A percentile compares a stretch with the other conserved stretches of the same genome.
Evolutionary conservation across 2,888 invertebrate species (phyloP).

Genomic region (Zeuzera pyrina): DNA sequence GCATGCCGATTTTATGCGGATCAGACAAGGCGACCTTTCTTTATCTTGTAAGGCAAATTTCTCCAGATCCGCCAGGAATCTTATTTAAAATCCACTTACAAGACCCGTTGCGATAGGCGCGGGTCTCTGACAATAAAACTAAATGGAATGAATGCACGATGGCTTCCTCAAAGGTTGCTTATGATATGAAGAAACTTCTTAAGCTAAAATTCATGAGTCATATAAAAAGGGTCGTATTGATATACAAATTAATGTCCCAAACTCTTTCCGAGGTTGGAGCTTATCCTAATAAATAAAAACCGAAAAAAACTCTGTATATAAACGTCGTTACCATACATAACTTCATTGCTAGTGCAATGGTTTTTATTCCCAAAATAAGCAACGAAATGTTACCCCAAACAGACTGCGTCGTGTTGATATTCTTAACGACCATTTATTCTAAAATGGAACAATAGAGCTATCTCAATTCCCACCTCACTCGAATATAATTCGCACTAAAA

Average conservation of each 20-base stretch:
- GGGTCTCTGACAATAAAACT: slow-evolving; percentile 70
- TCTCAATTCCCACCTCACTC: slow-evolving; percentile 38
- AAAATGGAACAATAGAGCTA: slow-evolving; percentile 29
- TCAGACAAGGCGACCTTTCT: slow-evolving; percentile 64
- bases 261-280: slow-evolving; percentile 31
- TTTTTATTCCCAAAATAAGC: no score
- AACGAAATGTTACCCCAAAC: no score
- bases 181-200: slow-evolving; percentile 55
- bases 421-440: slow-evolving; percentile 35
- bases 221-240: slow-evolving; percentile 46
- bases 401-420: slow-evolving; percentile 27
- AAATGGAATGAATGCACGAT: slow-evolving; percentile 71
- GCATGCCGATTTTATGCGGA: slow-evolving; percentile 54
- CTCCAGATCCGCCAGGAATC: slow-evolving; percentile 58
- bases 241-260: slow-evolving; percentile 36
- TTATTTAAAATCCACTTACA: slow-evolving; percentile 73
- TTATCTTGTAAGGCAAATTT: slow-evolving; percentile 68
- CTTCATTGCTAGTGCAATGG: no score
- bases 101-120: slow-evolving; percentile 62
- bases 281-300: no score
- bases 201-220: slow-evolving; percentile 48
- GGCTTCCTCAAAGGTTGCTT: slow-evolving; percentile 54
- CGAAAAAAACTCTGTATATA: no score
- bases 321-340: no score
- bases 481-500: slow-evolving; percentile 43